Conservation (phyloP, 2,888 invertebrate species). For the Lampropteryx suffumata region DNA sequence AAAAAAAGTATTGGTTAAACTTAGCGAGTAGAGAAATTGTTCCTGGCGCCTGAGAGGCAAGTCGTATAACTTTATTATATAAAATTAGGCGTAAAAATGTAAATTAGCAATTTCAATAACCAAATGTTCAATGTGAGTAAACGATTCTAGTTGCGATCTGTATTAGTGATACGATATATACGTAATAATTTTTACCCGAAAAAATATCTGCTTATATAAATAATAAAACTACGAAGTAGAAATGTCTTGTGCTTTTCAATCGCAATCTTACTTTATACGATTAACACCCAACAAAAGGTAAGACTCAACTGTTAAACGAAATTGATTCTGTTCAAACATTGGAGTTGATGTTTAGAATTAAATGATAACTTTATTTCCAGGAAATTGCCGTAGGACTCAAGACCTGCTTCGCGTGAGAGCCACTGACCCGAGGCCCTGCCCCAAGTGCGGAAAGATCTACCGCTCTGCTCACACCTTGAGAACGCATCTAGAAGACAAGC, state of each 20-base stretch:
- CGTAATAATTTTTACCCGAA: slow-evolving; percentile 82
- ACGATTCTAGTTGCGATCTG: slow-evolving; percentile 80
- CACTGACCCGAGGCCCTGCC: slow-evolving; percentile 95
- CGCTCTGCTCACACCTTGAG: slow-evolving; percentile 95
- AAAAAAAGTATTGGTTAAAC: slow-evolving; percentile 69
- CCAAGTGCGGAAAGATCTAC: slow-evolving; percentile 96
- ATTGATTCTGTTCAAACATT: not conserved
- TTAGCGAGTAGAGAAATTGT: slow-evolving; percentile 81
- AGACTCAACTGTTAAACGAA: slow-evolving; percentile 22
- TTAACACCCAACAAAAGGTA: slow-evolving; percentile 40
- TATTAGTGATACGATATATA: slow-evolving; percentile 82
- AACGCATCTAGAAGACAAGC: slow-evolving; percentile 96
- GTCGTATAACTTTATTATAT: slow-evolving; percentile 74
- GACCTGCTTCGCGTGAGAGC: slow-evolving; percentile 94
- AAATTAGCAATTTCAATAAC: slow-evolving; percentile 77
- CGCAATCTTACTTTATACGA: slow-evolving; percentile 20
- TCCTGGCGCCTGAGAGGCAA: slow-evolving; percentile 82
- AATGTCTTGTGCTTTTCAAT: slow-evolving; percentile 34
- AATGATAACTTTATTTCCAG: slow-evolving; percentile 42
- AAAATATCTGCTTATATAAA: slow-evolving; percentile 81
- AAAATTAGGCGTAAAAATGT: slow-evolving; percentile 68
- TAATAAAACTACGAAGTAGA: slow-evolving; percentile 82
- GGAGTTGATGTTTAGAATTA: not conserved
- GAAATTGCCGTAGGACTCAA: slow-evolving; percentile 89
- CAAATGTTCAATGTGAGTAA: slow-evolving; percentile 82